Conservation (phyloP, 1,140 invertebrate species). For the Habropoda laboriosa region DNA sequence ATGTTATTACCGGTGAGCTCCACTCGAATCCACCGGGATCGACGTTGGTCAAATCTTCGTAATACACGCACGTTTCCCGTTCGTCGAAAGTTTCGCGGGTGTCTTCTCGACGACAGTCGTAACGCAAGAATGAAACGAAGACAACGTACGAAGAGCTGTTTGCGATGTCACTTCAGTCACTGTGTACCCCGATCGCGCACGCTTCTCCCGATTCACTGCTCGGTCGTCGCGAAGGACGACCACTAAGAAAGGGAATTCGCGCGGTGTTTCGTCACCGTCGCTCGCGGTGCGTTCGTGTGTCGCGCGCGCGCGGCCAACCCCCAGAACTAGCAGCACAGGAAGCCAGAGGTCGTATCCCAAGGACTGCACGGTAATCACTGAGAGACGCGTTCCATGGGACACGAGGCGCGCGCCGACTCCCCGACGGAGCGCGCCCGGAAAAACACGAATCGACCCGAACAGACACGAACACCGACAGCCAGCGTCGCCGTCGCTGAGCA, state of each 20-base stretch:
- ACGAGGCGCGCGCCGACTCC: conserved; percentile 66
- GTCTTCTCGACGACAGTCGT: too few species aligned
- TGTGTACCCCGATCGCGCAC: conserved; percentile 4
- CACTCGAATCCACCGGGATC: background rate
- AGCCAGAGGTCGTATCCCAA: conserved; percentile 45
- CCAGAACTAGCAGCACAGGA: background rate
- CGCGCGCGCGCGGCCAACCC: conserved; percentile 10
- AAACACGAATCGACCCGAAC: conserved; percentile 27
- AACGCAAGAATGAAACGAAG: background rate
- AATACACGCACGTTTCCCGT: background rate
- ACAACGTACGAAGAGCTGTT: too few species aligned
- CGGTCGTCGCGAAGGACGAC: background rate
- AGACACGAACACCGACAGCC: conserved; percentile 11
- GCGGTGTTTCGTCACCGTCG: background rate
- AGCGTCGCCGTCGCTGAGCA: too few species aligned
- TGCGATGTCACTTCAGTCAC: background rate
- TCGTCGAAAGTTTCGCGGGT: background rate
- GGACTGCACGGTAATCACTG: conserved; percentile 64
- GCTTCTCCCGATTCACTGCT: background rate
- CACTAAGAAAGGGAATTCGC: background rate
- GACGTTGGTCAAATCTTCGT: background rate
- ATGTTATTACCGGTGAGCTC: background rate
- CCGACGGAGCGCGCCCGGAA: conserved; percentile 51
- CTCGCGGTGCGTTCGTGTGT: background rate
- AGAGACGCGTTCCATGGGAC: conserved; percentile 54